Percentiles rank a stretch among this genome's conserved stretches.
Conservation (phyloP, 2,888 invertebrate species). For the Cheiracanthium punctorium region DNA sequence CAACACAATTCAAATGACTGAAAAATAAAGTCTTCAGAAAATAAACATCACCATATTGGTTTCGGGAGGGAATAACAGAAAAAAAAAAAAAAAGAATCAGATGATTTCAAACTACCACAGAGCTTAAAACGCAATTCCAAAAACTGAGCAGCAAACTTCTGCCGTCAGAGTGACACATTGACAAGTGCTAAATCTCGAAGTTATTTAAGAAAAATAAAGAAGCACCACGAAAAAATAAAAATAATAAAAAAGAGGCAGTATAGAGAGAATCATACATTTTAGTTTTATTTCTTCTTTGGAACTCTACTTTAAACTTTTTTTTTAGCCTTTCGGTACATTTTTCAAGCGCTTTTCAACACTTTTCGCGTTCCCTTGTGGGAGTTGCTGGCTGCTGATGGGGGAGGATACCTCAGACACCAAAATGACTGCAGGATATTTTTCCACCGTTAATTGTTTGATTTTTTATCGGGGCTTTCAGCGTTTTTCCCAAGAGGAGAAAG, state of each 20-base stretch:
- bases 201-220: conserved; percentile 12
- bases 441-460: conserved; percentile 6
- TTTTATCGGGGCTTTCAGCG: neutral
- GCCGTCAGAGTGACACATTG: neutral
- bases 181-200: neutral
- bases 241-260: neutral
- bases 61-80: too few relatives aligned
- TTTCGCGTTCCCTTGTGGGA: neutral
- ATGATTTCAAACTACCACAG: neutral
- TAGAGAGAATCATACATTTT: neutral
- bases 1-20: too few relatives aligned
- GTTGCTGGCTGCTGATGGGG: neutral
- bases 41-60: too few relatives aligned
- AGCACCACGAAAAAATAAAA: neutral
- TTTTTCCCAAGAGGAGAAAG: neutral
- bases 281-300: neutral
- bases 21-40: too few relatives aligned
- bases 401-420: neutral
- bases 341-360: neutral
- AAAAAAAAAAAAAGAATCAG: too few relatives aligned
- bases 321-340: neutral
- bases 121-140: neutral
- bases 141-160: neutral
- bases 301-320: neutral
- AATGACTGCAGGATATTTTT: conserved; percentile 3